Evolutionary conservation across 2,113 vertebrate genomes (phyloP), one percentile per base, ranked within the genome.

Genomic region (Pungitius pungitius): DNA sequence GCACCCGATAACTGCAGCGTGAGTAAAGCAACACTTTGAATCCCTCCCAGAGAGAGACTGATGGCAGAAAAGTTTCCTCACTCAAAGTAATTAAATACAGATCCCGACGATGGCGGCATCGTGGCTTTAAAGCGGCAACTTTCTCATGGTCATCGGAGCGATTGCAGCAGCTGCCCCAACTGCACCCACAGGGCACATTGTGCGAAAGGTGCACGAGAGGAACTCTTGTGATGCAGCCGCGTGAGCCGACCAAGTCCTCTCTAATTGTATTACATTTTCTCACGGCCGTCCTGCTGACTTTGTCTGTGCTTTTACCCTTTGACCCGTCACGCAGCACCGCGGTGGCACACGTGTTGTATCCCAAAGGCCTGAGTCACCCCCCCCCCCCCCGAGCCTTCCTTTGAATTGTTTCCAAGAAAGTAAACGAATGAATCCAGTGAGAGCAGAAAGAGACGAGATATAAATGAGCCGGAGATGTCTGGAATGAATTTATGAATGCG

Each of bases 251-350:
- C 22, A 8, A 22, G 52, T 59, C 47, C 63, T 69, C 79, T 51
- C 61, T 55, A 40, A 72, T 66, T 78, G 37, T 37, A 78, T 75
- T 82, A 13, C 18, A 17, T 20, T 66, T 72, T 57, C 55, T 42
- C 27, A 5, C 4, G 26, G 15, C 51, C 24, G 11, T 33, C 65
- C 63, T 8, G 56, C 65, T 59, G 75, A 73, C 55, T 30, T n/a
- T 55, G 58, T 77, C 66, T 33, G 66, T 24, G 60, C 54, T 2
- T 0, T 51, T 33, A 1, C 22, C 27, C 26, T 56, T 67, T n/a
- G 20, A 83, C 64, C 74, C 4, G 69, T 33, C 43, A n/a, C 1
- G 51, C 43, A 20, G 26, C 8, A 1, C 51, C 10, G 45, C 52
- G 56, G 11, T 1, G 65, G 9, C 2, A 1, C 15, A 30, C 8